These are phyloP conservation scores for Acrocephalus kingi DNA, from an alignment of 2,113 vertebrate species.

Conservation along the genomic window DNA sequence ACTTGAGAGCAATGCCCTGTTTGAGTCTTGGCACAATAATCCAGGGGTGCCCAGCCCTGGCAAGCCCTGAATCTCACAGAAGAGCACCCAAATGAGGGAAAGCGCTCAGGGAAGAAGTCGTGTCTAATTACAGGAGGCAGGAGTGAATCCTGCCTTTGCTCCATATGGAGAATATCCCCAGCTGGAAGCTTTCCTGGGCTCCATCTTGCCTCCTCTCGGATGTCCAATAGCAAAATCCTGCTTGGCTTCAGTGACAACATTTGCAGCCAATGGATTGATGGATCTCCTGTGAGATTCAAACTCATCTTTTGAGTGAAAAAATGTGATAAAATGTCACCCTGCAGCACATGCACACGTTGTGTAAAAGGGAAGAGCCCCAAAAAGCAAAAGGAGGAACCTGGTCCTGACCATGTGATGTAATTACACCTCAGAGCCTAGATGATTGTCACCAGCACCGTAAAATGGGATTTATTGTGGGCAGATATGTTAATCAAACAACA, in stretches of 20 bases:
- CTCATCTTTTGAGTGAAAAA: background rate
- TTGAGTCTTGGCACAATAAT: background rate
- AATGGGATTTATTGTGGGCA: background rate
- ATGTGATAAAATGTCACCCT: rapidly evolving
- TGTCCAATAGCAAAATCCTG: background rate
- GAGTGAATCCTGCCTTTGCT: background rate
- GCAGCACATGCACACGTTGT: background rate
- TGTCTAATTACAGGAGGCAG: background rate
- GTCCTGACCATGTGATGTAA: background rate
- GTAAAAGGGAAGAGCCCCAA: background rate
- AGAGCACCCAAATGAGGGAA: background rate
- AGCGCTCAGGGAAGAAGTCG: background rate
- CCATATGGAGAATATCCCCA: background rate
- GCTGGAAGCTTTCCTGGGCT: constrained; percentile 8
- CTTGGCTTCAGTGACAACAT: background rate
- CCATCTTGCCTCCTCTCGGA: background rate
- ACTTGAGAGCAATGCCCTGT: background rate
- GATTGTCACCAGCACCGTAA: background rate
- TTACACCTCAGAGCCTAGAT: background rate
- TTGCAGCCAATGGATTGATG: background rate
- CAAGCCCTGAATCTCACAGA: background rate
- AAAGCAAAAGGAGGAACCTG: background rate
- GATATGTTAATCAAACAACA: background rate
- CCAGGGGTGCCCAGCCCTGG: background rate
- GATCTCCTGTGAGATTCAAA: background rate